Evolutionary conservation across 2,797 vertebrate species (phyloP).

Genomic region (Pangasius mekongensis): DNA sequence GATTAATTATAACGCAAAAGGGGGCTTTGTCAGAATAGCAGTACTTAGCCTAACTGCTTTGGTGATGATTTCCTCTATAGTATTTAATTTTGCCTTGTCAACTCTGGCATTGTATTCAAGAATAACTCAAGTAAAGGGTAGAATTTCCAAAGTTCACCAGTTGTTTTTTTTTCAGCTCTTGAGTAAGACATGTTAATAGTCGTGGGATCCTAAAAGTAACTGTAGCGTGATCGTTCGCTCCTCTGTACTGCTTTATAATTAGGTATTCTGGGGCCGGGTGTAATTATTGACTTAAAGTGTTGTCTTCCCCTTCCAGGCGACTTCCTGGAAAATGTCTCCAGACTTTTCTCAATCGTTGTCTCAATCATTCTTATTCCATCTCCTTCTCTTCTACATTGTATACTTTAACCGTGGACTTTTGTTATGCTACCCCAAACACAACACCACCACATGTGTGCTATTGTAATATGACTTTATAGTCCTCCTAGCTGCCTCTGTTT

Average conservation of each 20-base stretch:
- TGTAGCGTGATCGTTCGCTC: background rate
- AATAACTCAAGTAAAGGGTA: background rate
- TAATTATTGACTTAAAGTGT: slow-evolving; percentile 48
- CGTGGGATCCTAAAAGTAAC: background rate
- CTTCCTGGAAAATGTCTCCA: slow-evolving; percentile 20
- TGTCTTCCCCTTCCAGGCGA: slow-evolving; percentile 9
- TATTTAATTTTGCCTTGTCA: slow-evolving; percentile 3
- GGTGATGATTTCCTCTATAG: background rate
- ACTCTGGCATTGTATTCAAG: background rate
- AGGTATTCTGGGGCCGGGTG: slow-evolving; percentile 22
- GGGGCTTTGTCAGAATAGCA: background rate
- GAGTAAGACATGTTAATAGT: slow-evolving; percentile 19
- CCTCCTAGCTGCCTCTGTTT: background rate
- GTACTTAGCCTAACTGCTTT: background rate
- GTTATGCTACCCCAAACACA: background rate
- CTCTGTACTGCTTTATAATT: slow-evolving; percentile 44
- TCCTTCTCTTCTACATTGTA: background rate
- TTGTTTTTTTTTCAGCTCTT: background rate
- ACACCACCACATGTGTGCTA: background rate
- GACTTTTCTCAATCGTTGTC: background rate
- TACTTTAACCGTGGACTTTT: background rate
- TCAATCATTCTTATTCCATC: slow-evolving; percentile 10
- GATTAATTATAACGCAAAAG: background rate
- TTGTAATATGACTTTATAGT: background rate
- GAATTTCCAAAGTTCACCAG: slow-evolving; percentile 24